Conservation (phyloP, 2,113 vertebrate genomes). For the Periophthalmodon schlosseri region DNA sequence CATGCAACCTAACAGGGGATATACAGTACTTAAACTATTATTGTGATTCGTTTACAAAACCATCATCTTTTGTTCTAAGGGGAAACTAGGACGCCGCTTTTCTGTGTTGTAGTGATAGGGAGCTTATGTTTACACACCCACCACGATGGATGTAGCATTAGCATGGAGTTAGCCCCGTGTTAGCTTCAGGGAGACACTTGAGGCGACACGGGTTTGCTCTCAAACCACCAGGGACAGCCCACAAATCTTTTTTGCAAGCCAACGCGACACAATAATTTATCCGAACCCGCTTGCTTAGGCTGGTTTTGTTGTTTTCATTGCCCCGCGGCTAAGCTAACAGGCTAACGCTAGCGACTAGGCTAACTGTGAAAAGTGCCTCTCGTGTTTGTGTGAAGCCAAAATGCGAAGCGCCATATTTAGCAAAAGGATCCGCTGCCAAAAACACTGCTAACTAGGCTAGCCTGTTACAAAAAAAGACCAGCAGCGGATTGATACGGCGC, state of each 20-base stretch:
- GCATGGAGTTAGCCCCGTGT: conserved; percentile 24
- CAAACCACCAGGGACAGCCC: not conserved
- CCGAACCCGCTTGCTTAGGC: not conserved
- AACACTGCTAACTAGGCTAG: conserved; percentile 36
- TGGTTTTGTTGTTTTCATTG: conserved; percentile 2
- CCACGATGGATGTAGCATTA: conserved; percentile 43
- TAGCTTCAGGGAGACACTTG: conserved; percentile 26
- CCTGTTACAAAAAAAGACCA: conserved; percentile 30
- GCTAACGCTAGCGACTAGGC: conserved; percentile 28
- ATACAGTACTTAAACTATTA: not conserved
- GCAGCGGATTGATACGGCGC: conserved; percentile 50
- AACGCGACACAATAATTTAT: not conserved
- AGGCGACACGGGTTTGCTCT: conserved; percentile 14
- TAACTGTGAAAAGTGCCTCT: conserved; percentile 32
- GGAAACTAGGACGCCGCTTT: not conserved
- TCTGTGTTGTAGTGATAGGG: conserved; percentile 4
- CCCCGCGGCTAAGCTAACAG: not conserved
- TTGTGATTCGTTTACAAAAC: not conserved
- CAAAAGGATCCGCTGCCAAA: conserved; percentile 29
- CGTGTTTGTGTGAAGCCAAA: conserved; percentile 21
- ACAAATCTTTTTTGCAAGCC: not conserved
- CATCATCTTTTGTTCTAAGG: not conserved
- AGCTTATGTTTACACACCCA: conserved; percentile 55
- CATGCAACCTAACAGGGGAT: not conserved
- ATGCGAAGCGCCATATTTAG: conserved; percentile 57